Base-by-base conservation (phyloP, 2,797 vertebrate genomes). In the Enteromius argenteus region DNA sequence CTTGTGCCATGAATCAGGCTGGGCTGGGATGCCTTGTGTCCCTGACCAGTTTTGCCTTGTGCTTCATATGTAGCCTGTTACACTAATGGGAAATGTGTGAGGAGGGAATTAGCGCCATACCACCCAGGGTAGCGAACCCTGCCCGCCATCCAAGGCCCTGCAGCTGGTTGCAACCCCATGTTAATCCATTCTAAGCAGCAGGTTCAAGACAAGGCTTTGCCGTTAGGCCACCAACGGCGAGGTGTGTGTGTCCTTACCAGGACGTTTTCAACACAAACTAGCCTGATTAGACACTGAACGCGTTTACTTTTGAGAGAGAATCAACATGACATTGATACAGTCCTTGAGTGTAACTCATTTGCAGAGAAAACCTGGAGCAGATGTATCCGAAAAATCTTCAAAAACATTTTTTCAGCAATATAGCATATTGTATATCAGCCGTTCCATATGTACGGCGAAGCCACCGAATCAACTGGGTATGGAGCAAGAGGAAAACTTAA, bases 31-130 rank as follows among this genome's bases (percentile, higher is more conserved):
- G 87, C 62, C 74, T 68, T 91, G 88, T 90, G 89, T 93, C 90
- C 88, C 92, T 93, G 92, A 93, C 90, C 90, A 90, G 90, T 81
- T 86, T 87, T 71, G 88, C 87, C 88, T 87, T 88, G 86, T 84
- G 83, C 90, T 93, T 94, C 93, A 92, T 90, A 91, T 89, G 92
- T 92, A 94, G 87, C 89, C 89, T 93, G 93, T 94, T 94, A 93
- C 80, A 27, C 90, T 96, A 95, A 96, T 94, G 89, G 91, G 92
- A 94, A 95, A 93, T 94, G 90, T 94, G 92, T 94, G 94, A 89
- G 87, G 89, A 92, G 88, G 84, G 86, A 87, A 92, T 92, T 92
- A 92, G 89, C 91, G 88, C 89, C 83, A 85, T 92, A 93, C 94
- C 94, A 94, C 94, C 94, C 94, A 92, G 89, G 90, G 86, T 92